Conservation (phyloP, 2,797 vertebrate species). For the Muscicapa striata region DNA sequence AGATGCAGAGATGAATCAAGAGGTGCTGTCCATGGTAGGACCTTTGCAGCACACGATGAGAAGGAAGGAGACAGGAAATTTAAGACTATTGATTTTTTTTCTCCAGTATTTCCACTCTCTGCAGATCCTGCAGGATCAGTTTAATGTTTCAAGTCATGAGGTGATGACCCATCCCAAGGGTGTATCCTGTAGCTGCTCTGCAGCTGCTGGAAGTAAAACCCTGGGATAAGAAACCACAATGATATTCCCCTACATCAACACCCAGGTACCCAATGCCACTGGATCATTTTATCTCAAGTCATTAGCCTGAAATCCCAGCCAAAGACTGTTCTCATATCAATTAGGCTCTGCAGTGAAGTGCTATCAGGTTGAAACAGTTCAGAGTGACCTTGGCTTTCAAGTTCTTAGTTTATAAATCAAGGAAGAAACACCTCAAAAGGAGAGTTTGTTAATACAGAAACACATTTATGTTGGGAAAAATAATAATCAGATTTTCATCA, state of each 20-base stretch:
- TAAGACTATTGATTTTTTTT: slow-evolving; percentile 1
- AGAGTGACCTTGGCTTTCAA: slow-evolving; percentile 12
- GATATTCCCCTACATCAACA: not conserved
- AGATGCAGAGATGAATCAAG: not conserved
- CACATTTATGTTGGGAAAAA: not conserved
- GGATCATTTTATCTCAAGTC: not conserved
- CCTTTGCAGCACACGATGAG: not conserved
- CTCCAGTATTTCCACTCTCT: not conserved
- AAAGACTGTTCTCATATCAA: not conserved
- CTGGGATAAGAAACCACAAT: not conserved
- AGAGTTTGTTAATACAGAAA: not conserved
- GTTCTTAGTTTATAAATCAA: not conserved
- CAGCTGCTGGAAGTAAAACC: not conserved
- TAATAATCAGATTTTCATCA: not conserved
- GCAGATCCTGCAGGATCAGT: not conserved
- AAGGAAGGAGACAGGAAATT: not conserved
- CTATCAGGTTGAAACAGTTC: not conserved
- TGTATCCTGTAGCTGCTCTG: not conserved
- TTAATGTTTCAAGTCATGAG: not conserved
- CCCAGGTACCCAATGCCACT: not conserved
- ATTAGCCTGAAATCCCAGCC: slow-evolving; percentile 1
- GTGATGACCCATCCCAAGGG: not conserved
- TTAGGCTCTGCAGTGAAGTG: not conserved
- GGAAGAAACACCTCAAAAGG: not conserved
- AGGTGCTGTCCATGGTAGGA: not conserved